Evolutionary conservation across 2,113 vertebrate genomes (phyloP).

Genomic region (Gulo gulo): DNA sequence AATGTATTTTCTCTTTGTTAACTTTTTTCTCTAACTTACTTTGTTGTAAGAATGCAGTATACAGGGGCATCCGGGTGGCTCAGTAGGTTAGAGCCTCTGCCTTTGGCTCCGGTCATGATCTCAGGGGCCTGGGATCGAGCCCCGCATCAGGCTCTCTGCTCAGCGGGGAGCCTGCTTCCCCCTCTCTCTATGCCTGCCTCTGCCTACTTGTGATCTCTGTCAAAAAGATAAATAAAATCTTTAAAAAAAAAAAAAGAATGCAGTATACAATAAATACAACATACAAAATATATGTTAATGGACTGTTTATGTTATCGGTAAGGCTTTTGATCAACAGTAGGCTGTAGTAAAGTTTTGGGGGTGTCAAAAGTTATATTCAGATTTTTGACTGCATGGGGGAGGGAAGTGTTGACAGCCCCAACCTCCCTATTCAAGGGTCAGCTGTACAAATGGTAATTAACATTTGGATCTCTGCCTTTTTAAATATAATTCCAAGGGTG

Average conservation of each 20-base stretch:
- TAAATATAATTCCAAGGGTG: not conserved
- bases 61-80: not conserved
- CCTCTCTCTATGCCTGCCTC: too few species aligned
- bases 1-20: not conserved
- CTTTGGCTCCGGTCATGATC: too few species aligned
- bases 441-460: not conserved
- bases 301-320: not conserved
- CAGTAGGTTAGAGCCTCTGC: too few species aligned
- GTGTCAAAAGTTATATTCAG: not conserved
- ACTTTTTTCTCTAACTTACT: not conserved
- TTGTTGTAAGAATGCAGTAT: not conserved
- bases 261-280: not conserved
- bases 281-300: not conserved
- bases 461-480: not conserved
- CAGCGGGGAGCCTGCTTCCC: too few species aligned
- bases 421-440: not conserved
- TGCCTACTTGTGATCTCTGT: too few species aligned
- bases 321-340: not conserved
- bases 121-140: too few species aligned
- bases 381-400: not conserved
- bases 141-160: too few species aligned
- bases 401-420: not conserved
- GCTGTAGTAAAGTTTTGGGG: not conserved
- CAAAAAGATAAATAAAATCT: too few species aligned
- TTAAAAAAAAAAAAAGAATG: not conserved